Base-by-base conservation (phyloP, 2,113 vertebrate genomes). In the Nycticorax nycticorax region DNA sequence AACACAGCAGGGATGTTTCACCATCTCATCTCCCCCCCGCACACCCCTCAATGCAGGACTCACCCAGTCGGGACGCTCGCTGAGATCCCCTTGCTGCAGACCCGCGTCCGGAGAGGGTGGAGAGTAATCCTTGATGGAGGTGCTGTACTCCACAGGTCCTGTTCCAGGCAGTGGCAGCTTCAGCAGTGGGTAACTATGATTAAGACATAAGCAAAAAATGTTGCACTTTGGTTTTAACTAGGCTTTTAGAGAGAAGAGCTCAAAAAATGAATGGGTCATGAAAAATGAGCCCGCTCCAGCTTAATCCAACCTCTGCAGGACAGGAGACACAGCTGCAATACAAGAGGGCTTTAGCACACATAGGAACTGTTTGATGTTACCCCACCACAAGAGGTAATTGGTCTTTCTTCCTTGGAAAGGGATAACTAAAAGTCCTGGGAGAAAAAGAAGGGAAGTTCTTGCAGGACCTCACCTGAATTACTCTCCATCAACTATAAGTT, bases 91-190 rank as follows among this genome's bases (percentile, higher is more conserved):
- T 26, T 92, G 96, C 96, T 24, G 93, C 45, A 2, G 74, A 32
- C 47, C 55, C 5, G 93, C 43, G 32, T 97, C 98, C 41, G 92
- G 84, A 21, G 98, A 98, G 7, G 99, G 99, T 6, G 99, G 97
- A 0, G 92, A 93, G 94, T 99, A 99, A 92, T 99, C 99, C 97
- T 99, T 99, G 91, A 99, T 96, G 0, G 99, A 98, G 6, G 99
- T 99, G 97, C 98, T 99, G 98, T 99, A 99, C 96, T 99, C 99
- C 95, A 99, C 99, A 0, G 99, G 99, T 18, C 99, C 99, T 0
- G 99, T 99, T 43, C 99, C 99, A 1, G 99, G 99, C 92, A 99
- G 95, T 0, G 99, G 99, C 33, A 99, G 99, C 97, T 99, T 99
- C 96, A 99, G 97, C 97, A 99, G 98, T 0, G 99, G 99, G 95